Evolutionary conservation across 2,113 vertebrate genomes (phyloP).

Genomic region (Noctilio leporinus): DNA sequence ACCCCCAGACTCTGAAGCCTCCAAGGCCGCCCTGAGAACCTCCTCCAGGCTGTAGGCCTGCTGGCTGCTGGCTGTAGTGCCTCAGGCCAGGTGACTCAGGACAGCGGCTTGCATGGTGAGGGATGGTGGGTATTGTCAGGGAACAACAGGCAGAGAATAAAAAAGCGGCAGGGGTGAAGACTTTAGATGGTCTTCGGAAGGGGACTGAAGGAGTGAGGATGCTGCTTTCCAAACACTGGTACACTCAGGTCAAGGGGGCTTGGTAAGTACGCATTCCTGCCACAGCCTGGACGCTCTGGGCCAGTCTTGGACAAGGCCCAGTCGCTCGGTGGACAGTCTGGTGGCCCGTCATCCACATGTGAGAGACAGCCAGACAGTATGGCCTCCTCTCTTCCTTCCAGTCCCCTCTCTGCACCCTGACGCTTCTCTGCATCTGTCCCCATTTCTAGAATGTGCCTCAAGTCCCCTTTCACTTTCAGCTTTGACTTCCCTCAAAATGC

Average conservation of each 20-base stretch:
- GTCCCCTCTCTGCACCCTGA: no score
- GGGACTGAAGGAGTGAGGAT: neutral
- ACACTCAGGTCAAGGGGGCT: neutral
- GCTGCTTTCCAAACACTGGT: neutral
- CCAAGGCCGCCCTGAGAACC: neutral
- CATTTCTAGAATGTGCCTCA: neutral
- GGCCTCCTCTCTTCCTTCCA: neutral
- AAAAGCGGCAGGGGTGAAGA: neutral
- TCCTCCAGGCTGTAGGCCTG: neutral
- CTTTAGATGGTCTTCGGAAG: neutral
- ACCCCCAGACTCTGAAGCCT: no score
- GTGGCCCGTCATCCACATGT: neutral
- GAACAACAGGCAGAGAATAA: neutral
- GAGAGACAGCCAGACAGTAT: neutral
- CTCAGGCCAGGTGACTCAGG: neutral
- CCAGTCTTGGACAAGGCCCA: neutral
- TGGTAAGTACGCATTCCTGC: neutral
- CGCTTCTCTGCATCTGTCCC: neutral
- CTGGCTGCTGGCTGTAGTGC: neutral
- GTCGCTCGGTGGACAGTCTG: neutral
- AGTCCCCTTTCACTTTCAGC: neutral
- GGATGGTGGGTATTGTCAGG: neutral
- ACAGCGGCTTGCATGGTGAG: rapidly evolving
- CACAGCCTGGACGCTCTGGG: neutral
- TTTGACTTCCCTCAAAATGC: neutral